Percentiles rank a stretch among this genome's conserved stretches.
Evolutionary conservation across 2,113 vertebrate genomes (phyloP).

Genomic region (Paraplagusia blochii): DNA sequence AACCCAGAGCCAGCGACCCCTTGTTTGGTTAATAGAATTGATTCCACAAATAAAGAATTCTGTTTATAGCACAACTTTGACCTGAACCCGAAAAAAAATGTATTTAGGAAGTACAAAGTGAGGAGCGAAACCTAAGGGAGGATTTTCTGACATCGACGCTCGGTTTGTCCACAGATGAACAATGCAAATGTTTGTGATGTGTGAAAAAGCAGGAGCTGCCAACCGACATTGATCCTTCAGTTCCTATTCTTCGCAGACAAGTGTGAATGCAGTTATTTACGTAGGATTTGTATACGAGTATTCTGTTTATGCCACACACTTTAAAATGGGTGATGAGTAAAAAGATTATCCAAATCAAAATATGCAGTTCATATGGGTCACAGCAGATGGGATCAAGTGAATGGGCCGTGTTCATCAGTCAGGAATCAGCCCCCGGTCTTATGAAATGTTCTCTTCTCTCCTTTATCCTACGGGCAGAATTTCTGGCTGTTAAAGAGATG

Average conservation of each 20-base stretch:
- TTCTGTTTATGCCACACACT: neutral
- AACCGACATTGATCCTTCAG: conserved; percentile 56
- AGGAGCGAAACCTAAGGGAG: conserved; percentile 45
- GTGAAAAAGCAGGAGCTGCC: conserved; percentile 55
- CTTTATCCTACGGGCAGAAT: too few relatives aligned
- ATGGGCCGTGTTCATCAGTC: too few relatives aligned
- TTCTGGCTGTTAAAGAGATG: too few relatives aligned
- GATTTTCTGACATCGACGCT: conserved; percentile 58
- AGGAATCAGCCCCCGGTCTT: too few relatives aligned
- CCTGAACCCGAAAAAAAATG: conserved; percentile 36
- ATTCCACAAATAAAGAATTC: conserved; percentile 62
- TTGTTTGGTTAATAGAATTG: conserved; percentile 67
- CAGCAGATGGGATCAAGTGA: too few relatives aligned
- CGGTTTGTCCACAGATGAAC: conserved; percentile 63
- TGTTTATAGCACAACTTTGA: conserved; percentile 57
- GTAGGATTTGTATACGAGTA: conserved; percentile 33
- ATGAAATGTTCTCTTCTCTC: too few relatives aligned
- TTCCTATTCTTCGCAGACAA: conserved; percentile 46
- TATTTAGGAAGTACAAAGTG: conserved; percentile 48
- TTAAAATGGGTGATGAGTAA: too few relatives aligned
- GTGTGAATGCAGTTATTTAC: conserved; percentile 29
- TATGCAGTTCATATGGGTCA: too few relatives aligned
- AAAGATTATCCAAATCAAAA: too few relatives aligned
- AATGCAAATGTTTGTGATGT: conserved; percentile 70
- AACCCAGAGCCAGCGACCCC: conserved; percentile 54